Evolutionary conservation across 2,113 vertebrate genomes (phyloP), one percentile per base, ranked within the genome.

Genomic region (Syrrhaptes paradoxus): DNA sequence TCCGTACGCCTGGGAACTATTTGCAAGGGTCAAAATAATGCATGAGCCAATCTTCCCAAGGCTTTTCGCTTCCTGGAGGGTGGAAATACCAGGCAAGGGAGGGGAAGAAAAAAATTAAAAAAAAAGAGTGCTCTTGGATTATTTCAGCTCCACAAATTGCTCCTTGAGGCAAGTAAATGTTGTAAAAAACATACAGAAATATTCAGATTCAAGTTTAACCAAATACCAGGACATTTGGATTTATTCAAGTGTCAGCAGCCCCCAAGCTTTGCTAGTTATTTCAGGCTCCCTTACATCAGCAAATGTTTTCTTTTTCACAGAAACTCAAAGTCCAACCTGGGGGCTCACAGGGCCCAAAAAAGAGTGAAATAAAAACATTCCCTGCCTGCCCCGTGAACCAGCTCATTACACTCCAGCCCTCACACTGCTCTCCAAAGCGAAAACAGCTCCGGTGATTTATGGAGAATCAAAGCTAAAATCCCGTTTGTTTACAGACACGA

Each of bases 71-170:
- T 96, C 76, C 85, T 74, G 68, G 46, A 95, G 90, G 52, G 68
- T 86, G 65, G 65, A 93, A 94, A 94, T 41, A 84, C 29, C 72
- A 94, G 59, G 57, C 65, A 17, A 46, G 24, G 26, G 38, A 24
- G 21, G 9, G 2, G 10, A 17, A 21, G 9, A 8, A 36, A 22
- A 20, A 24, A 7, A 15, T 11, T n/a, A 9, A 5, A 5, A 31
- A 13, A 34, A 52, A 26, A 58, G n/a, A 34, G 41, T 45, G 1
- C 12, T 72, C 58, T 84, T 78, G 72, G 82, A 90, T 96, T 90
- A 92, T 88, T 97, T 84, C 88, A 96, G 85, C 85, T 92, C 72
- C 87, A 95, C 90, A 94, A 95, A 97, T 96, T 93, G 83, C 48
- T 95, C 92, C 95, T 92, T 2, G 49, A 78, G 93, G 90, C 95